Evolutionary conservation across 2,888 invertebrate species (phyloP).

Genomic region (Tiphia femorata): DNA sequence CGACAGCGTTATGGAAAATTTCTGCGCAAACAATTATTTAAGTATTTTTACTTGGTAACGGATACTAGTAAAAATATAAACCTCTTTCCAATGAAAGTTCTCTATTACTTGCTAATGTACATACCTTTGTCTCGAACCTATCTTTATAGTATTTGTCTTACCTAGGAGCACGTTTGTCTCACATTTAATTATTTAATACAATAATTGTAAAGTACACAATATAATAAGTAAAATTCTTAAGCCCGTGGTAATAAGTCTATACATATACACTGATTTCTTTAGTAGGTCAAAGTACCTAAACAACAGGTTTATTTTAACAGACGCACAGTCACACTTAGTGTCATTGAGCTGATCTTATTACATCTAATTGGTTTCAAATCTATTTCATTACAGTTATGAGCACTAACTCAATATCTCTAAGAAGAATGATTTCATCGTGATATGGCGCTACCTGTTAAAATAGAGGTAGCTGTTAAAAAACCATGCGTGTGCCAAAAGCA

Average conservation of each 20-base stretch:
- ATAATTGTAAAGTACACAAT: constrained; percentile 39
- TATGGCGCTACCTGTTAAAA: constrained; percentile 30
- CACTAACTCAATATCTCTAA: constrained; percentile 50
- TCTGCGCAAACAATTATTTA: too few species aligned
- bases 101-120: constrained; percentile 38
- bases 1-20: too few species aligned
- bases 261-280: constrained; percentile 58
- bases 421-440: constrained; percentile 41
- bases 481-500: constrained; percentile 35
- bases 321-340: constrained; percentile 60
- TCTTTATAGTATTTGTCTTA: constrained; percentile 38
- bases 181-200: constrained; percentile 46
- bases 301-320: constrained; percentile 47
- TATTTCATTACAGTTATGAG: constrained; percentile 49
- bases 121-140: constrained; percentile 20
- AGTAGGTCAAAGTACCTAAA: constrained; percentile 55
- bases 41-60: too few species aligned
- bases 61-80: too few species aligned
- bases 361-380: constrained; percentile 51
- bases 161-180: constrained; percentile 46
- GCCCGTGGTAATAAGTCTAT: constrained; percentile 56
- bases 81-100: neutral
- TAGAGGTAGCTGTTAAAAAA: constrained; percentile 39
- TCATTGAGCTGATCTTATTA: constrained; percentile 65
- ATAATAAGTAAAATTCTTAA: constrained; percentile 49